phyloP scores from a whole-genome alignment of 1,140 invertebrate genomes.

The Nephila pilipes region DNA sequence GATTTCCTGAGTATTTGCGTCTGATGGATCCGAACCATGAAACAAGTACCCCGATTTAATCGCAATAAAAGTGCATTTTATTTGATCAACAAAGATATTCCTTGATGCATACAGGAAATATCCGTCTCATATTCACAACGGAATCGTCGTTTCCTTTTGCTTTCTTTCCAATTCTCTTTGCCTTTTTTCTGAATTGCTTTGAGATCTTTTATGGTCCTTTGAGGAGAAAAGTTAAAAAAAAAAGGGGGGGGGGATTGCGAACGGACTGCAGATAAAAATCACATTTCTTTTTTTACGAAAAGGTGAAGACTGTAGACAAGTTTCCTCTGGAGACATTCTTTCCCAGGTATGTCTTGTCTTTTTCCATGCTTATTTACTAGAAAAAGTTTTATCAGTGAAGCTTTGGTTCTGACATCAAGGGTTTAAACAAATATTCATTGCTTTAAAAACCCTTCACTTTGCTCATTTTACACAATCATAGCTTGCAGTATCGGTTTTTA shows the following conservation, averaged over 20 bases:
- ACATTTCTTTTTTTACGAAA: slow-evolving; percentile 11
- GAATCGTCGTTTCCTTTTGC: neutral
- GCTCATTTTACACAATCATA: no score
- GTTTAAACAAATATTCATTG: no score
- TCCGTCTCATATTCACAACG: neutral
- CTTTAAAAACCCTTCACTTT: no score
- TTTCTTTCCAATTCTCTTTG: neutral
- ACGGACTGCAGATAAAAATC: neutral
- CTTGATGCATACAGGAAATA: neutral
- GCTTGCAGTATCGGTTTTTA: no score
- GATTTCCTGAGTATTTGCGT: neutral
- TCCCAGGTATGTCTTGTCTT: neutral
- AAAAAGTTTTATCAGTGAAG: neutral
- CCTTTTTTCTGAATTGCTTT: slow-evolving; percentile 11
- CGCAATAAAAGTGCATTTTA: neutral
- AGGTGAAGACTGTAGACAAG: slow-evolving; percentile 19
- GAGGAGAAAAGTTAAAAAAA: neutral
- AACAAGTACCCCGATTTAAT: neutral
- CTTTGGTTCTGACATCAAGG: no score
- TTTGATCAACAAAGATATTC: neutral
- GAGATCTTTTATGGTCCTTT: neutral
- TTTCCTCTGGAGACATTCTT: neutral
- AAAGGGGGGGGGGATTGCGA: neutral
- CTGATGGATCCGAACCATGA: neutral
- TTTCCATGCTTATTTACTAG: neutral